Evolutionary conservation across 1,140 invertebrate genomes (phyloP), one percentile per base, ranked within the genome.

Genomic region (Drosophila melanica): DNA sequence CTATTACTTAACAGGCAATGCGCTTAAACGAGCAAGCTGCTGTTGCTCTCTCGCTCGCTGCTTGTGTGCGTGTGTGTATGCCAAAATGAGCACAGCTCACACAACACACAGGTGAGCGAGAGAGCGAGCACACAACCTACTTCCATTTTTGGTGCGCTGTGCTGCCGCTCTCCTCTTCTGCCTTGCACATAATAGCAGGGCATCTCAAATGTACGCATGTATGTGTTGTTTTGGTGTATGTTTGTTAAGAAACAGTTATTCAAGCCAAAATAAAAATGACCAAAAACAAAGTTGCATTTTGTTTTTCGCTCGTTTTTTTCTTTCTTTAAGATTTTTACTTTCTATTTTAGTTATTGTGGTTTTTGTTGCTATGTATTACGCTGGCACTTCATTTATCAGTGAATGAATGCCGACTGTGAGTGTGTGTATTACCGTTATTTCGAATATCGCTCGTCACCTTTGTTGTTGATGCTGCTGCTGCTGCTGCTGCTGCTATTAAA

Each of bases 291-390:
- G 63, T 73, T 73, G 66, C 51, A 74, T 55, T 45, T 66, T 57
- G 18, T 69, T 35, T 35, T 66, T 57, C 11, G 63, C 16, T 35
- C n/a, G n/a, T 50, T 59, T 69, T 39, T 58, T 57, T 18, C 63
- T 35, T 20, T n/a, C 39, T 59, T 69, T 39, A 50, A 70, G 72
- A 75, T 75, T 75, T 79, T 81, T 82, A 86, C 82, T 86, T 86
- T 87, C 82, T 87, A 82, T 81, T 86, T 86, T 77, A 57, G 67
- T 81, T 62, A 20, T 77, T 69, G 47, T 80, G 41, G 33, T 55
- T 57, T 16, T 60, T 50, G 35, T 47, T 59, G 63, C 12, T 50
- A 47, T 27, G 41, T 86, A 86, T 87, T 86, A 87, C 82, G 70
- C 66, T 70, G 44, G 35, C 75, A 53, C 47, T 59, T 67, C 20